phyloP scores from a whole-genome alignment of 2,113 vertebrate species.

The Atherinomorus stipes region DNA sequence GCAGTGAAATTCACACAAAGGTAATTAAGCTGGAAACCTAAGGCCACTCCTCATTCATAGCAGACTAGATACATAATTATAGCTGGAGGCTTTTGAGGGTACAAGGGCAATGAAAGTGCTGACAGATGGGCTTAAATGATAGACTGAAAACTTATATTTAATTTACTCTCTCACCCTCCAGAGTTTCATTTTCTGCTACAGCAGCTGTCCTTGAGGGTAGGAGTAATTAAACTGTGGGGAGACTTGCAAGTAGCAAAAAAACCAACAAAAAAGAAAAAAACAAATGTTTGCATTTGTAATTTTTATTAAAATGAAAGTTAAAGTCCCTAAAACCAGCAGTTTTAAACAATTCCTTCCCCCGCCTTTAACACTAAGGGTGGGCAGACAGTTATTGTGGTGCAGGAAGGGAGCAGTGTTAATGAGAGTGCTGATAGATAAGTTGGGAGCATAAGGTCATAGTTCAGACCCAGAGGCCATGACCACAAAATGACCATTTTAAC shows the following conservation, averaged over 20 bases:
- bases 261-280: neutral
- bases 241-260: neutral
- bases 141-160: slow-evolving; percentile 47
- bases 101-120: slow-evolving; percentile 57
- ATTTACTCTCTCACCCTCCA: slow-evolving; percentile 28
- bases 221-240: neutral
- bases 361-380: neutral
- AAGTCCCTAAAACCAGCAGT: neutral
- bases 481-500: slow-evolving; percentile 36
- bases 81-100: slow-evolving; percentile 56
- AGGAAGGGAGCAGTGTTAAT: slow-evolving; percentile 22
- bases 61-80: slow-evolving; percentile 65
- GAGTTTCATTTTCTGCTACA: slow-evolving; percentile 37
- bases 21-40: slow-evolving; percentile 76
- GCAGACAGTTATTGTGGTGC: neutral
- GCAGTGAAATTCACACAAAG: slow-evolving; percentile 61
- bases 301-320: neutral
- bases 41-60: slow-evolving; percentile 61
- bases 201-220: slow-evolving; percentile 11
- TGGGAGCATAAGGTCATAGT: slow-evolving; percentile 52
- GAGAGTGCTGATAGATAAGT: slow-evolving; percentile 53
- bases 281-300: neutral
- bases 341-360: neutral
- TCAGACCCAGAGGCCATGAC: slow-evolving; percentile 52
- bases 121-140: slow-evolving; percentile 61